These are phyloP conservation scores for Sarcophaga peregrina DNA, from an alignment of 1,140 invertebrate species.

Conservation along the genomic window DNA sequence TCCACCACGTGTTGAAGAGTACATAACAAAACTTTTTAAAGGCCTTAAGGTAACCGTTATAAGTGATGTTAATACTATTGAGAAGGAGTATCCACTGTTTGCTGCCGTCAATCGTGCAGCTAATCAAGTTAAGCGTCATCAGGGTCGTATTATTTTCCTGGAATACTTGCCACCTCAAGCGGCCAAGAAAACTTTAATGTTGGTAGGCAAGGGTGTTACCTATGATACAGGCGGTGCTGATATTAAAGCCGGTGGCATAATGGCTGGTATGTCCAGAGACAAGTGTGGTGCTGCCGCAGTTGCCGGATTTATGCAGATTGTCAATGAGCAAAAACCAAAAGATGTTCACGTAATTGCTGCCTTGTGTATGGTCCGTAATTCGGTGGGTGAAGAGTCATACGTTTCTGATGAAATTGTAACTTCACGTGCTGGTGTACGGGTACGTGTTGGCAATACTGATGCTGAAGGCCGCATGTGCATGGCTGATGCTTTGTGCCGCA, in stretches of 20 bases:
- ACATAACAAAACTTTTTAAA: too few species aligned
- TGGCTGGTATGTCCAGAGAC: too few species aligned
- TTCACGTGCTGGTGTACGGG: slow-evolving; percentile 84
- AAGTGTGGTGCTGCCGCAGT: too few species aligned
- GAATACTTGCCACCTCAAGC: slow-evolving; percentile 80
- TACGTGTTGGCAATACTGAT: slow-evolving; percentile 93
- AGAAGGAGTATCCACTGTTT: too few species aligned
- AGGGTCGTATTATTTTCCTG: slow-evolving; percentile 85
- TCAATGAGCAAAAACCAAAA: too few species aligned
- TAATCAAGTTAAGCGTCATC: slow-evolving; percentile 79
- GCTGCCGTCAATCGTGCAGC: slow-evolving; percentile 91
- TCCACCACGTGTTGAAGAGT: too few species aligned
- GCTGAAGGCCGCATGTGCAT: slow-evolving; percentile 96
- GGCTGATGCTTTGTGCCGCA: slow-evolving; percentile 89
- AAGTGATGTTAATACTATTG: too few species aligned
- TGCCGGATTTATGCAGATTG: too few species aligned
- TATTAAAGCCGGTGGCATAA: too few species aligned
- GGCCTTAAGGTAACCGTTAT: too few species aligned
- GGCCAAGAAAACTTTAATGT: slow-evolving; percentile 80
- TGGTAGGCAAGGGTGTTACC: slow-evolving; percentile 97
- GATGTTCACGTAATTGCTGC: slow-evolving; percentile 88
- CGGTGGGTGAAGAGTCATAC: slow-evolving; percentile 89
- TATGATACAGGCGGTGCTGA: too few species aligned
- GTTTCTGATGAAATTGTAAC: slow-evolving; percentile 92
- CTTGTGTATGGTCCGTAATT: slow-evolving; percentile 91